Conservation (phyloP, 53 echinoderm and acorn worm species). For the Arbacia lixula region DNA sequence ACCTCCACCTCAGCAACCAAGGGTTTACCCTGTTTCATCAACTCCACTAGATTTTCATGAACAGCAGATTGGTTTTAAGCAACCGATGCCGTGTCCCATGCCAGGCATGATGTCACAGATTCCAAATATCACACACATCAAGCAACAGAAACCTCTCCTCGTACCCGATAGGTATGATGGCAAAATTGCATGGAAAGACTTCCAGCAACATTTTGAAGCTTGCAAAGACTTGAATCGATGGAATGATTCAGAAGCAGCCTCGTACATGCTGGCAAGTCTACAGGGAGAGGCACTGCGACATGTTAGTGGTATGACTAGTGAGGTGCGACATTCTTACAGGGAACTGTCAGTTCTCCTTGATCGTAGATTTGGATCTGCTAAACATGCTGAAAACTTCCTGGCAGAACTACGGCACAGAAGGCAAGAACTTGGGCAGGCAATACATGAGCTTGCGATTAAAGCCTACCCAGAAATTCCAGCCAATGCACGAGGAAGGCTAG, state of each 20-base stretch:
- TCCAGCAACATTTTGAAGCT: constrained; percentile 34
- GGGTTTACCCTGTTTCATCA: no score
- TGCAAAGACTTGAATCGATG: constrained; percentile 25
- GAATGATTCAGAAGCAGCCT: constrained; percentile 12
- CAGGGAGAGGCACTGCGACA: constrained; percentile 18
- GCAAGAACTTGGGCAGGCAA: constrained; percentile 42
- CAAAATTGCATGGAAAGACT: constrained; percentile 15
- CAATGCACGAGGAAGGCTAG: constrained; percentile 52
- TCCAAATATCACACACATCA: not conserved
- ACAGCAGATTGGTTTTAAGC: no score
- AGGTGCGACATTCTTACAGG: not conserved
- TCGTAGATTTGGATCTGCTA: constrained; percentile 40
- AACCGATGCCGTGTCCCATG: no score
- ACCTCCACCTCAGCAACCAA: no score
- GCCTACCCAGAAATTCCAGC: constrained; percentile 59
- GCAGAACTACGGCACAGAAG: constrained; percentile 31
- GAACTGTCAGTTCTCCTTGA: not conserved
- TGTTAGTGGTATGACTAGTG: not conserved
- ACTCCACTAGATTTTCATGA: no score
- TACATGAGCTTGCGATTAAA: constrained; percentile 28
- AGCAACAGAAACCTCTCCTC: constrained; percentile 21
- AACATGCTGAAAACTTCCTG: constrained; percentile 37
- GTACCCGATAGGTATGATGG: constrained; percentile 40
- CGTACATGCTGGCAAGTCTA: constrained; percentile 36
- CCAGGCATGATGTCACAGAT: constrained; percentile 8